A percentile compares a stretch with the other conserved stretches of the same genome.
phyloP scores from a whole-genome alignment of 92 coral and sea anemone genomes.

The Bergia puertoricense region DNA sequence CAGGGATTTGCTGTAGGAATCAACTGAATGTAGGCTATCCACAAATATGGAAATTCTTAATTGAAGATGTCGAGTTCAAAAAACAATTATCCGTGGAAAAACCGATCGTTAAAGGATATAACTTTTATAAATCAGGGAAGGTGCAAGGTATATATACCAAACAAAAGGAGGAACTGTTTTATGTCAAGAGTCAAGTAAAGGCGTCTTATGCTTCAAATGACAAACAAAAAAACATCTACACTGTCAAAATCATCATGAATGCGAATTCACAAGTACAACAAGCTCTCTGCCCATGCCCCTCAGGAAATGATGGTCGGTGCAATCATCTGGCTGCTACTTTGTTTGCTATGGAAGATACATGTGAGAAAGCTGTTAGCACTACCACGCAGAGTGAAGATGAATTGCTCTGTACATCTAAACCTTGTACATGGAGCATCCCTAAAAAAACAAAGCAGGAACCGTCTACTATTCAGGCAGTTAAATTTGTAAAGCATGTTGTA shows the following conservation, averaged over 20 bases:
- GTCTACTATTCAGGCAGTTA: constrained; percentile 12
- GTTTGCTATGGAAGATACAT: neutral
- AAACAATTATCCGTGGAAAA: constrained; percentile 8
- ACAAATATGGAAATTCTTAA: neutral
- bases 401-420: constrained; percentile 36
- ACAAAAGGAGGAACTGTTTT: neutral
- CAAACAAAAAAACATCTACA: neutral
- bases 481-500: constrained; percentile 30
- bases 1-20: constrained; percentile 16
- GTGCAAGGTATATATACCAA: neutral
- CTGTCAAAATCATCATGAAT: constrained; percentile 4
- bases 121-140: neutral
- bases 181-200: neutral
- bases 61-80: neutral
- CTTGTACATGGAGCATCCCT: constrained; percentile 41
- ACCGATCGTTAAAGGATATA: constrained; percentile 1
- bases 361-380: constrained; percentile 15
- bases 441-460: neutral
- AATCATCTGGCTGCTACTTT: constrained; percentile 13
- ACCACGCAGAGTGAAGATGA: neutral
- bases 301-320: constrained; percentile 18
- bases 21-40: constrained; percentile 6
- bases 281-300: constrained; percentile 3
- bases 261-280: neutral
- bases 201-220: constrained; percentile 1